Base-by-base conservation (phyloP, 2,888 invertebrate species). In the Himalopsyche tibetana region DNA sequence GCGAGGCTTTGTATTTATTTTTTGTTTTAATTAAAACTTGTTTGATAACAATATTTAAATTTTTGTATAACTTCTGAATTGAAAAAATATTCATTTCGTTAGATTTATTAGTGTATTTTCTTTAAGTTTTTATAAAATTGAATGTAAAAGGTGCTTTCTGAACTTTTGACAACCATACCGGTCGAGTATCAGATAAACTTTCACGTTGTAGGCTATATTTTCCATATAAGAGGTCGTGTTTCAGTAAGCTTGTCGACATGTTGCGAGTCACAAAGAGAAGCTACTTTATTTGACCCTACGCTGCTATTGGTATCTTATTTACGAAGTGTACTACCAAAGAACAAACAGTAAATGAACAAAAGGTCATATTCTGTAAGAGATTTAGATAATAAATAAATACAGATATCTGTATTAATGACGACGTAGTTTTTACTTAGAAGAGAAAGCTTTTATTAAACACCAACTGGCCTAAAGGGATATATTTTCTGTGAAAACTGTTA, bases 221-320 rank as follows among this genome's bases (percentile, higher is more conserved):
- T 56, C n/a, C 63, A 63, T 19, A 63, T 63, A 63, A 63, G 19
- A 63, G 19, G 19, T 63, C 63, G 28, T 63, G 63, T 63, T 63
- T 63, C 63, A 63, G 19, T 63, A 63, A 19, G 63, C 63, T 63
- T 28, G 63, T 28, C 63, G 28, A 63, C 63, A 63, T 19, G 63
- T 63, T 63, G 19, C 19, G 19, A 63, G 63, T 63, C 19, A 63
- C 63, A 63, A 63, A 63, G 63, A 63, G 63, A 15, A 63, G n/a
- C 63, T 63, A 63, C 63, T 63, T 63, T 19, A 63, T 63, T 63
- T 63, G 63, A 63, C 63, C 63, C 28, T 63, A 63, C 63, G 28
- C 19, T 28, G 19, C 28, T 63, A 2, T 19, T 5, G 63, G 63
- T 63, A 63, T 63, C 63, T 63, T 28, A 63, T 63, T 63, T 63